A percentile compares a stretch with the other conserved stretches of the same genome.
Conservation (phyloP, 2,888 invertebrate genomes). For the Hypomecis atomaria region DNA sequence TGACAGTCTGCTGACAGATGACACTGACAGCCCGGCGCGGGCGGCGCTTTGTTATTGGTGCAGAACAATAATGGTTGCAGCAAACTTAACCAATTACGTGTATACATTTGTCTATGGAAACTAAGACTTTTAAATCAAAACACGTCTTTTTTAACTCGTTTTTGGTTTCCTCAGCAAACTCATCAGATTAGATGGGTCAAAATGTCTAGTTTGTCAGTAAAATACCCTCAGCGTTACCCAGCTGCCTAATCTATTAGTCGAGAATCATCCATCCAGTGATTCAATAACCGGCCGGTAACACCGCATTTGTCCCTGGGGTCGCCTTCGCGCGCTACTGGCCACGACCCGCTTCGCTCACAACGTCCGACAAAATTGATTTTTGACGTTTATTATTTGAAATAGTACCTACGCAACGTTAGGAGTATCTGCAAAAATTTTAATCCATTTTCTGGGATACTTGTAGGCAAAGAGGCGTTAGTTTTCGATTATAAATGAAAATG, state of each 20-base stretch:
- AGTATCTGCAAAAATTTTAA: background rate
- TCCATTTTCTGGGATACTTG: background rate
- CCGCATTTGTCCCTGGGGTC: constrained; percentile 44
- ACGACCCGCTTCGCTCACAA: constrained; percentile 40
- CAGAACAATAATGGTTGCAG: too few species aligned
- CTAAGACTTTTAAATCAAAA: too few species aligned
- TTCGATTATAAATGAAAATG: too few species aligned
- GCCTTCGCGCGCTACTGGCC: constrained; percentile 44
- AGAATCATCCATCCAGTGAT: constrained; percentile 38
- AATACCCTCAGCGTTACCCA: constrained; percentile 5
- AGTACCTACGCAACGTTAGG: background rate
- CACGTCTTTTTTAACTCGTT: too few species aligned
- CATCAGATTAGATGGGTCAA: background rate
- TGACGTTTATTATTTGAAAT: constrained; percentile 27
- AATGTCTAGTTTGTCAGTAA: background rate
- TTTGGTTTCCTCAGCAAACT: background rate
- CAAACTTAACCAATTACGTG: too few species aligned
- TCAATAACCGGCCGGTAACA: constrained; percentile 54
- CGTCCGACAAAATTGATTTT: constrained; percentile 45
- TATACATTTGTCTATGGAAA: background rate
- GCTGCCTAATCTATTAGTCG: constrained; percentile 21
- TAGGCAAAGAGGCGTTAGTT: too few species aligned
- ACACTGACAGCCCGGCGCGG: too few species aligned
- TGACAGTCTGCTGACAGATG: too few species aligned
- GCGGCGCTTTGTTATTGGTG: too few species aligned